A percentile compares a stretch with the other conserved stretches of the same genome.
Evolutionary conservation across 2,797 vertebrate species (phyloP).

Genomic region (Ataeniobius toweri): DNA sequence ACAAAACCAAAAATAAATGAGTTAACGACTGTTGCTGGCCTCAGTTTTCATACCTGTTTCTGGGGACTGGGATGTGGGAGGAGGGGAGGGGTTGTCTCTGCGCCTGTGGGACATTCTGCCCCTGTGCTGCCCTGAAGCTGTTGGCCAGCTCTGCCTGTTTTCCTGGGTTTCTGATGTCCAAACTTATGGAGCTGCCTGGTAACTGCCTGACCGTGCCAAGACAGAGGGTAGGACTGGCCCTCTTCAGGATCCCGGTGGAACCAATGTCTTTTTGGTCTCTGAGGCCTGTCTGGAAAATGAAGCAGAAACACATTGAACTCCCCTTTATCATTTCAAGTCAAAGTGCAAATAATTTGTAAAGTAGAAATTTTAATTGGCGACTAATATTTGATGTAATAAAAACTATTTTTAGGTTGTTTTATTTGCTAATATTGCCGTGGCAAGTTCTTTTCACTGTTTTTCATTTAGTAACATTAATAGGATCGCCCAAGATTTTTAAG

Average conservation of each 20-base stretch:
- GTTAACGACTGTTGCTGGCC: not conserved
- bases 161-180: slow-evolving; percentile 75
- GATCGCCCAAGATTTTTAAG: not conserved
- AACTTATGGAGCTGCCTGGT: slow-evolving; percentile 74
- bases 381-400: not conserved
- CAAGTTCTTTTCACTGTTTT: not conserved
- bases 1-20: slow-evolving; percentile 4
- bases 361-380: too few relatives aligned
- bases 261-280: slow-evolving; percentile 72
- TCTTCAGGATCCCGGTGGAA: slow-evolving; percentile 73
- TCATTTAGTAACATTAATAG: not conserved
- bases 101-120: slow-evolving; percentile 51
- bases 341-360: not conserved
- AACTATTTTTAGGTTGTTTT: too few relatives aligned
- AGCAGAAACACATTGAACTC: slow-evolving; percentile 12
- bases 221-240: slow-evolving; percentile 76
- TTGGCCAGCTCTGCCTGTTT: slow-evolving; percentile 68
- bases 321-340: not conserved
- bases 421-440: not conserved
- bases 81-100: slow-evolving; percentile 70
- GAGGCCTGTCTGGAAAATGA: slow-evolving; percentile 60
- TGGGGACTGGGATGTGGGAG: slow-evolving; percentile 83
- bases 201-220: slow-evolving; percentile 69
- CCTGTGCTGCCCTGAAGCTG: slow-evolving; percentile 64
- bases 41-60: slow-evolving; percentile 75